These are phyloP conservation scores for Coranthus polyacanthus DNA, from an alignment of 2,797 vertebrate genomes.

Conservation along the genomic window DNA sequence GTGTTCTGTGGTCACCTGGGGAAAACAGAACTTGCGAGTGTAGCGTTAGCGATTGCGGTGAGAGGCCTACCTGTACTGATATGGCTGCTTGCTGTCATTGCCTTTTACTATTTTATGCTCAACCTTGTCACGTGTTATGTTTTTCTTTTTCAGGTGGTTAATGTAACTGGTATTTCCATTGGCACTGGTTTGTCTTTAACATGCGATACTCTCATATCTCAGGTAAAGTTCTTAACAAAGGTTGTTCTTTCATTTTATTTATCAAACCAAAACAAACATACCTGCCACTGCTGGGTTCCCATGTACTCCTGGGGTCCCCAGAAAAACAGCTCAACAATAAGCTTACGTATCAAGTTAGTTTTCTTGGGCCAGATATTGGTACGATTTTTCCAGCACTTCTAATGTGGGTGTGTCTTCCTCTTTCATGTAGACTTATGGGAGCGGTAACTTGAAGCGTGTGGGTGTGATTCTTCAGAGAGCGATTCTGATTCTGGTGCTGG, in stretches of 20 bases:
- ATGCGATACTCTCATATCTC: constrained; percentile 93
- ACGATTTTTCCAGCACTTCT: constrained; percentile 17
- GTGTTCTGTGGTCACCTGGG: constrained; percentile 93
- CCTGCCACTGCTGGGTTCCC: constrained; percentile 44
- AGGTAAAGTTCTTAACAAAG: constrained; percentile 77
- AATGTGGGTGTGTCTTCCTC: constrained; percentile 4
- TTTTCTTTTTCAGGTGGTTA: constrained; percentile 86
- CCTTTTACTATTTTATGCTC: background rate
- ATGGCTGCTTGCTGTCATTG: background rate
- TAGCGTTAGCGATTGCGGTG: constrained; percentile 88
- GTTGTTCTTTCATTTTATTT: constrained; percentile 30
- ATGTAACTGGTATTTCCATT: constrained; percentile 88
- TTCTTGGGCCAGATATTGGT: constrained; percentile 26
- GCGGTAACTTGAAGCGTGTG: constrained; percentile 91
- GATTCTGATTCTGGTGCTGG: constrained; percentile 89
- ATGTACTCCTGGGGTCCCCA: constrained; percentile 27
- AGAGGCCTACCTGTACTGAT: constrained; percentile 25
- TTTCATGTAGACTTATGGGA: constrained; percentile 88
- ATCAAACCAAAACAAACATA: constrained; percentile 29
- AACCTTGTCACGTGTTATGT: background rate
- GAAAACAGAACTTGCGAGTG: constrained; percentile 88
- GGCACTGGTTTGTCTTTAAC: constrained; percentile 89
- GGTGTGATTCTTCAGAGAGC: constrained; percentile 93
- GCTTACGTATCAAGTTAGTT: constrained; percentile 54
- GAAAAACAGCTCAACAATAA: constrained; percentile 41